A percentile compares a stretch with the other conserved stretches of the same genome.
Evolutionary conservation across 2,888 invertebrate species (phyloP).

Genomic region (Lordiphosa andalusiaca): DNA sequence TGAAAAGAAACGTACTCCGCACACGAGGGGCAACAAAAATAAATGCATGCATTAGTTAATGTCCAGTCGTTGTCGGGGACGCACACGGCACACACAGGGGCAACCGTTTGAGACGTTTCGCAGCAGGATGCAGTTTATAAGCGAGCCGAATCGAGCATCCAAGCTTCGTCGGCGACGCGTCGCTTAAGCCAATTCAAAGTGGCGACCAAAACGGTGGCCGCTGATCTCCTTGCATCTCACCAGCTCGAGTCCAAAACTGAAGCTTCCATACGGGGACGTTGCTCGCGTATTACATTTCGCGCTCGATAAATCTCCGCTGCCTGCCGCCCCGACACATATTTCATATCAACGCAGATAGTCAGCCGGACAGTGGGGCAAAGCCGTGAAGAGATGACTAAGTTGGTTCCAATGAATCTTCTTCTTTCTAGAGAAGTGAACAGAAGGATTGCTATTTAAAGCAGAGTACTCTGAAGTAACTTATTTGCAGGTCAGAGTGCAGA

Average conservation of each 20-base stretch:
- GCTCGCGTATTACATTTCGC: conserved; percentile 80
- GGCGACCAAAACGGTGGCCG: conserved; percentile 65
- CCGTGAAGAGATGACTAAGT: no score
- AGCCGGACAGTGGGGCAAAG: conserved; percentile 42
- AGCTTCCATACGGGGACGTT: conserved; percentile 41
- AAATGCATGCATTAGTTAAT: conserved; percentile 74
- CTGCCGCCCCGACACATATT: conserved; percentile 70
- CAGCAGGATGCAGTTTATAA: conserved; percentile 76
- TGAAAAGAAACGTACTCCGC: conserved; percentile 6
- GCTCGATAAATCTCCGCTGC: conserved; percentile 79
- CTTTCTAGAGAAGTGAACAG: no score
- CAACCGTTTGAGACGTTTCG: conserved; percentile 53
- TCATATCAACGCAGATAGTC: conserved; percentile 74
- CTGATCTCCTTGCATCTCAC: conserved; percentile 17
- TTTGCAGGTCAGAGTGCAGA: no score
- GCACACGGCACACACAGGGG: conserved; percentile 33
- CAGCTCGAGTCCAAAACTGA: conserved; percentile 18
- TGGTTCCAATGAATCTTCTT: no score
- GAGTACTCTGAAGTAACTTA: no score
- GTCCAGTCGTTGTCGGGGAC: conserved; percentile 60
- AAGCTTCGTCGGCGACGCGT: conserved; percentile 50
- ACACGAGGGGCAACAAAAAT: conserved; percentile 40
- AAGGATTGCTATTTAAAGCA: no score
- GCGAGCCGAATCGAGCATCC: conserved; percentile 66
- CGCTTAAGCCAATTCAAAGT: conserved; percentile 76